Evolutionary conservation across 2,888 invertebrate genomes (phyloP).

Genomic region (Himalopsyche anomala): DNA sequence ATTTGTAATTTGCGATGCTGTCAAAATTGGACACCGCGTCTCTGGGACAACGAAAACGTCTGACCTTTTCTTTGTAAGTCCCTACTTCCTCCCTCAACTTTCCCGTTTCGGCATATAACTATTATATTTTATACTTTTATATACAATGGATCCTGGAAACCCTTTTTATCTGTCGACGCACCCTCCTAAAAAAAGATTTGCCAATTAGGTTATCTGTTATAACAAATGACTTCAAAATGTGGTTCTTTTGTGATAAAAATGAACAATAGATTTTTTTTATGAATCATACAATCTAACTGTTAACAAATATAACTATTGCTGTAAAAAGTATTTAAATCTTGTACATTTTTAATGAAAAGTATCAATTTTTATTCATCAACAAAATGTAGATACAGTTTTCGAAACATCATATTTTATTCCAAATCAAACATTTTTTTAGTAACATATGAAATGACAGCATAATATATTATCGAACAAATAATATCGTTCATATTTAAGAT

Average conservation of each 20-base stretch:
- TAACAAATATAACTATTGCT: too few species aligned
- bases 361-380: too few species aligned
- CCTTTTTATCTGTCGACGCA: slow-evolving; percentile 21
- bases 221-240: slow-evolving; percentile 12
- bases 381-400: too few species aligned
- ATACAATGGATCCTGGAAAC: not conserved
- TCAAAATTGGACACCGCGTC: not conserved
- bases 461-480: too few species aligned
- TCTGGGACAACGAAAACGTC: not conserved
- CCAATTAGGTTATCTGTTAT: slow-evolving; percentile 18
- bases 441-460: too few species aligned
- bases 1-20: slow-evolving; percentile 7
- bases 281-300: not conserved
- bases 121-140: slow-evolving; percentile 23
- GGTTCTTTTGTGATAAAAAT: slow-evolving; percentile 18
- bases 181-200: slow-evolving; percentile 34
- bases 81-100: not conserved
- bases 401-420: too few species aligned
- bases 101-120: slow-evolving; percentile 7
- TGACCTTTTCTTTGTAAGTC: slow-evolving; percentile 13
- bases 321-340: too few species aligned
- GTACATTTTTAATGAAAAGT: too few species aligned
- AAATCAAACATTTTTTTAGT: too few species aligned
- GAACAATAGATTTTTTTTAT: not conserved
- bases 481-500: too few species aligned